Base-by-base conservation (phyloP, 2,888 invertebrate genomes). In the Cheilosia grossa region DNA sequence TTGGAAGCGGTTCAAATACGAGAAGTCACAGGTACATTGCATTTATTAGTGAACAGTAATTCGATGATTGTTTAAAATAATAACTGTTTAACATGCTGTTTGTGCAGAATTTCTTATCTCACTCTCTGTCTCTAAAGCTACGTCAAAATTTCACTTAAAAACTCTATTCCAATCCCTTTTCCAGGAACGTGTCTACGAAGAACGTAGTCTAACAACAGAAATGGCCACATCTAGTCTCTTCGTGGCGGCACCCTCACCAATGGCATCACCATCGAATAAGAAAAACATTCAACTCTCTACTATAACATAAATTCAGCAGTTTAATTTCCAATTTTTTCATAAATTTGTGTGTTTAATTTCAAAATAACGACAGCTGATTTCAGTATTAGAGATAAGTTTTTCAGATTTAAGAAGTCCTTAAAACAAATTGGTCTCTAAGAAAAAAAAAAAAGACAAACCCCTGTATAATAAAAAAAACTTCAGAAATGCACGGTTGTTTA, bases 1-100 rank as follows among this genome's bases (percentile, higher is more conserved):
- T 73, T 95, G 95, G 95, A 94, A 94, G 88, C 94, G 96, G 89
- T 94, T 97, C 87, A 96, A 96, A 92, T 96, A 96, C 89, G 96
- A 97, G 89, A 95, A 90, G 74, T 88, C 90, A 15, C 90, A 91
- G 77, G 91, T 91, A 87, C 86, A 90, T 37, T 2, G 30, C 2
- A 42, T 6, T 0, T 27, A 27, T 21, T 19, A 1, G 0, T 27
- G 2, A 54, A 2, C 5, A 33, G 2, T 4, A 33, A 19, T 33
- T 17, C 2, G 0, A 6, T 44, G 44, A 44, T 2, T 44, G 30
- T 9, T 30, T 6, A 27, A 27, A 27, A 6, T 1, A 6, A 6
- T 4, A 24, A 24, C 24, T 5, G 27, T 6, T 6, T 6, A 5
- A 27, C 4, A 4, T 24, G 24, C 27, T 27, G 6, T 6, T 27